Evolutionary conservation across 2,797 vertebrate species (phyloP), one percentile per base, ranked within the genome.

Genomic region (Dendrocincla fuliginosa): DNA sequence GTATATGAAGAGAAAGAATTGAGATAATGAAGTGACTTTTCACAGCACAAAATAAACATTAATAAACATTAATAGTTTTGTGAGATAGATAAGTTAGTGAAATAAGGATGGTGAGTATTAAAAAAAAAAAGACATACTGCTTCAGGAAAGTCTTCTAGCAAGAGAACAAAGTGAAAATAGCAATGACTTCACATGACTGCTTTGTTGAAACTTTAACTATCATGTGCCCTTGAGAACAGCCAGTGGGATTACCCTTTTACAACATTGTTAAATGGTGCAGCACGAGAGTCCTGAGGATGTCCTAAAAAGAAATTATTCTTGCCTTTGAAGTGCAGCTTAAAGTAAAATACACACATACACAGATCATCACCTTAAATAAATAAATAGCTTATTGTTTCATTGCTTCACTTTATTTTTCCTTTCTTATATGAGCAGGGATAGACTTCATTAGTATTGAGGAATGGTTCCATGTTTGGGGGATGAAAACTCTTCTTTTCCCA

Each of bases 1-100:
- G 71, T 88, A 63, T 64, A 60, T 69, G 42, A 87, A 94, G 25
- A 42, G 55, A 69, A 91, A 80, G 39, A 95, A 81, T 2, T 53
- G 59, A 96, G 50, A 57, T 73, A 70, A 70, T 74, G 57, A 91
- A 87, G 42, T 93, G 65, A 80, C 75, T 88, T 96, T 60, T 77
- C 76, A 87, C 19, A 47, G 44, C 37, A 46, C 52, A 71, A 59
- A 92, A 90, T 57, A 69, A 93, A 86, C 41, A 30, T 73, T 73
- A 74, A 53, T 33, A 84, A 11, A 53, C 30, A n/a, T n/a, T n/a
- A n/a, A n/a, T n/a, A 53, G 6, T n/a, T 74, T 83, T 90, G 65
- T 1, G 2, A 50, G 73, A 59, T 18, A 82, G 20, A 56, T 42
- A 86, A 28, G 37, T 28, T 90, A 87, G 59, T 33, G 6, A 91